phyloP scores from a whole-genome alignment of 2,888 invertebrate species.

The Acrocyrtus sp. region DNA sequence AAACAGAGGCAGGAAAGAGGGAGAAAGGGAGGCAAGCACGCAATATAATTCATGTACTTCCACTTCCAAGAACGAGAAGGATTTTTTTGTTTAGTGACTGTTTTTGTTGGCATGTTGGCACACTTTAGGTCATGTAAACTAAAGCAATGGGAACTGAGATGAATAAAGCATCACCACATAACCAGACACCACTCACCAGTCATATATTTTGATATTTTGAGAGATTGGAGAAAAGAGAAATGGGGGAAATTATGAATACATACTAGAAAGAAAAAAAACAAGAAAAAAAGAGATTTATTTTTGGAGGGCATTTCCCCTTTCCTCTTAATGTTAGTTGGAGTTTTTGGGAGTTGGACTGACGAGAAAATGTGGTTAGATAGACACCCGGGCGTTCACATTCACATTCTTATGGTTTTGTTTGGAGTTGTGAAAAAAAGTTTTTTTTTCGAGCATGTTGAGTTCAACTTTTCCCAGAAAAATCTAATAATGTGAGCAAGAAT shows the following conservation, averaged over 20 bases:
- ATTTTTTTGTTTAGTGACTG: neutral
- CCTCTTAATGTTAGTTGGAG: no score
- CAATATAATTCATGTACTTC: neutral
- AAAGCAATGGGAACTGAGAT: neutral
- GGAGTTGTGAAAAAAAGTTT: no score
- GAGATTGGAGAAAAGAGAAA: slow-evolving; percentile 41
- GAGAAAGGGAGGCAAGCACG: neutral
- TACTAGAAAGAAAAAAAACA: slow-evolving; percentile 24
- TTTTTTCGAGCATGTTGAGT: no score
- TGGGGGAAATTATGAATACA: slow-evolving; percentile 8
- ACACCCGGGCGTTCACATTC: no score
- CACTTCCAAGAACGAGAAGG: neutral
- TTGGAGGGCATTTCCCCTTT: slow-evolving; percentile 3
- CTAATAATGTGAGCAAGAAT: no score
- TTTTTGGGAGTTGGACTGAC: no score
- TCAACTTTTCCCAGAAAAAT: no score
- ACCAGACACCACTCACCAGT: slow-evolving; percentile 7
- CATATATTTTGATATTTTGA: slow-evolving; percentile 12
- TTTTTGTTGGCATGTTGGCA: slow-evolving; percentile 27
- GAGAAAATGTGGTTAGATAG: no score
- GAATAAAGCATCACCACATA: slow-evolving; percentile 4
- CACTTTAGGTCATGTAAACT: slow-evolving; percentile 42
- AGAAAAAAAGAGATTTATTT: slow-evolving; percentile 17
- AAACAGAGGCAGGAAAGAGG: no score
- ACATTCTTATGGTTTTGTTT: no score